Percentiles rank a stretch among this genome's conserved stretches.
Conservation (phyloP, 2,888 invertebrate genomes). For the Drosophila bunnanda region DNA sequence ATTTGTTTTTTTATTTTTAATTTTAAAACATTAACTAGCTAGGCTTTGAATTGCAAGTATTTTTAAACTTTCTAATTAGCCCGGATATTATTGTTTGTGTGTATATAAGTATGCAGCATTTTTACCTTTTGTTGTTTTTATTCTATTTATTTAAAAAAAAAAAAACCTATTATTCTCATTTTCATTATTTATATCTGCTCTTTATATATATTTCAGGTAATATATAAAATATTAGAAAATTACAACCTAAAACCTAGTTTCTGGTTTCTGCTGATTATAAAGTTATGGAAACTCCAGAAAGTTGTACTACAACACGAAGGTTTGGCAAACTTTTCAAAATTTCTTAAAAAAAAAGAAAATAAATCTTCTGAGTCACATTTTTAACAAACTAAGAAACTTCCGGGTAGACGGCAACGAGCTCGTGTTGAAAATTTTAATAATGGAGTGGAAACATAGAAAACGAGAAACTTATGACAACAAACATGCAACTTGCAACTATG, state of each 20-base stretch:
- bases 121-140: too few relatives aligned
- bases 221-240: not conserved
- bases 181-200: too few relatives aligned
- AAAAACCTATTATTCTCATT: too few relatives aligned
- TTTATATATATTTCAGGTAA: not conserved
- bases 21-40: too few relatives aligned
- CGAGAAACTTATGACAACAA: conserved; percentile 64
- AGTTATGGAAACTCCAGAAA: not conserved
- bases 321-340: not conserved
- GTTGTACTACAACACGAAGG: not conserved
- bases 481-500: conserved; percentile 69
- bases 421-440: conserved; percentile 7
- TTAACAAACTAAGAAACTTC: conserved; percentile 1
- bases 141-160: too few relatives aligned
- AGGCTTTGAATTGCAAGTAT: too few relatives aligned
- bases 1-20: not conserved
- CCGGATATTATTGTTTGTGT: not conserved
- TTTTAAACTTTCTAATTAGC: not conserved
- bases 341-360: not conserved
- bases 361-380: not conserved
- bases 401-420: not conserved
- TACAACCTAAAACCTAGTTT: not conserved
- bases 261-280: not conserved
- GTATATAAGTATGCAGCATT: too few relatives aligned
- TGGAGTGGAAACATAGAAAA: conserved; percentile 12